A percentile compares a stretch with the other conserved stretches of the same genome.
phyloP scores from a whole-genome alignment of 2,797 vertebrate genomes.

The Antennarius maculatus region DNA sequence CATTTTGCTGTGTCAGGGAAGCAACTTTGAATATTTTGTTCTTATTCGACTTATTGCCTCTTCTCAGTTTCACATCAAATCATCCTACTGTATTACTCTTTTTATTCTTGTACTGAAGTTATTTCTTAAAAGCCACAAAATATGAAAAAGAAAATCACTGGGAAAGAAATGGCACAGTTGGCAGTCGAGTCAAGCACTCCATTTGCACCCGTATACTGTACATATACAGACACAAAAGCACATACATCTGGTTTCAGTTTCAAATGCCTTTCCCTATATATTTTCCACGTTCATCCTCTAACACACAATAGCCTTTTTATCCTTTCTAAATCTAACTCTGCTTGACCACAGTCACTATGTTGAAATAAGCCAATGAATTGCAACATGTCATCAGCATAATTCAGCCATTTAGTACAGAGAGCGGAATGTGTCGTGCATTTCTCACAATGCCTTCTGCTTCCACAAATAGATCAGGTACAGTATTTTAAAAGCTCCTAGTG shows the following conservation, averaged over 20 bases:
- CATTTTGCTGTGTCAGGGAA: constrained; percentile 60
- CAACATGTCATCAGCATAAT: constrained; percentile 73
- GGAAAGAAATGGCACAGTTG: constrained; percentile 45
- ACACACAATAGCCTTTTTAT: constrained; percentile 80
- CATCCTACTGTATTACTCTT: constrained; percentile 47
- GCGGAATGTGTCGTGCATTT: constrained; percentile 50
- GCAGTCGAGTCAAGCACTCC: constrained; percentile 38
- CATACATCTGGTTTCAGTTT: constrained; percentile 83
- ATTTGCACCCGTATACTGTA: constrained; percentile 9
- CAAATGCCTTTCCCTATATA: constrained; percentile 73
- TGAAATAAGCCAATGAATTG: constrained; percentile 63
- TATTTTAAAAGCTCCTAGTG: constrained; percentile 49
- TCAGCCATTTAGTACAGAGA: constrained; percentile 54
- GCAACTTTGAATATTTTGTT: constrained; percentile 33
- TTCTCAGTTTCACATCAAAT: constrained; percentile 32
- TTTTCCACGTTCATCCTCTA: constrained; percentile 68
- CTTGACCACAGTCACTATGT: constrained; percentile 45
- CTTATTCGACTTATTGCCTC: constrained; percentile 18
- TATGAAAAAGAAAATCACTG: constrained; percentile 49
- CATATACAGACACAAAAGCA: constrained; percentile 53
- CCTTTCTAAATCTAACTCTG: constrained; percentile 57
- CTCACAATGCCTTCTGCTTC: constrained; percentile 27
- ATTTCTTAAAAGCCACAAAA: constrained; percentile 62
- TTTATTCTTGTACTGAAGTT: constrained; percentile 64
- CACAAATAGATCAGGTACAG: constrained; percentile 49